A percentile compares a stretch with the other conserved stretches of the same genome.
Conservation (phyloP, 2,888 invertebrate genomes). For the Dugesia japonica region DNA sequence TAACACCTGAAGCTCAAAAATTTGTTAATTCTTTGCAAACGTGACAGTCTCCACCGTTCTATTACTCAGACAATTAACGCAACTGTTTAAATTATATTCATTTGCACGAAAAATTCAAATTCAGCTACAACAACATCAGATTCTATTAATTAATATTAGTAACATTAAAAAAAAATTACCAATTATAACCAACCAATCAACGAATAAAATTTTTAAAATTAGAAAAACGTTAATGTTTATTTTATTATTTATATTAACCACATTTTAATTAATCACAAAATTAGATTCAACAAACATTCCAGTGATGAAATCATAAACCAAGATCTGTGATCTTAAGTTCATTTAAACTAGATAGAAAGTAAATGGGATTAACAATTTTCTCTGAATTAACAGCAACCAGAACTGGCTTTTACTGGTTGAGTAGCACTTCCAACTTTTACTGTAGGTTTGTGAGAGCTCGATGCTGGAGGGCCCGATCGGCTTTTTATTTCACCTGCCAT, state of each 20-base stretch:
- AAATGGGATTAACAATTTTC: background rate
- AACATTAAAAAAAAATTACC: too few species aligned
- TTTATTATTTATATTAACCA: conserved; percentile 13
- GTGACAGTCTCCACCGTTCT: too few species aligned
- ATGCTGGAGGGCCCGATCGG: conserved; percentile 81
- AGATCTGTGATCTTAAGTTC: background rate
- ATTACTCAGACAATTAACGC: too few species aligned
- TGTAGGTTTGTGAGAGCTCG: conserved; percentile 35
- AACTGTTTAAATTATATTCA: too few species aligned
- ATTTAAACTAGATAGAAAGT: conserved; percentile 3
- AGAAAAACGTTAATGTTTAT: background rate
- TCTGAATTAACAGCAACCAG: background rate
- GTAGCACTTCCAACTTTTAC: conserved; percentile 8
- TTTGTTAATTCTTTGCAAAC: too few species aligned
- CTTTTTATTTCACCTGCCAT: conserved; percentile 98
- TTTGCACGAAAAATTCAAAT: too few species aligned
- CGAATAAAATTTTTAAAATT: too few species aligned
- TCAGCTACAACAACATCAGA: too few species aligned
- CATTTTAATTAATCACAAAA: background rate
- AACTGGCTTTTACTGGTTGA: conserved; percentile 4
- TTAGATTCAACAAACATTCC: conserved; percentile 16
- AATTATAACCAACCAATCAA: too few species aligned
- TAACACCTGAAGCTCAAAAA: too few species aligned
- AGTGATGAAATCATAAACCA: conserved; percentile 7
- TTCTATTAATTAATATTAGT: too few species aligned